Percentiles rank a stretch among this genome's conserved stretches.
Conservation (phyloP, 2,888 invertebrate genomes). For the Plagodis pulveraria region DNA sequence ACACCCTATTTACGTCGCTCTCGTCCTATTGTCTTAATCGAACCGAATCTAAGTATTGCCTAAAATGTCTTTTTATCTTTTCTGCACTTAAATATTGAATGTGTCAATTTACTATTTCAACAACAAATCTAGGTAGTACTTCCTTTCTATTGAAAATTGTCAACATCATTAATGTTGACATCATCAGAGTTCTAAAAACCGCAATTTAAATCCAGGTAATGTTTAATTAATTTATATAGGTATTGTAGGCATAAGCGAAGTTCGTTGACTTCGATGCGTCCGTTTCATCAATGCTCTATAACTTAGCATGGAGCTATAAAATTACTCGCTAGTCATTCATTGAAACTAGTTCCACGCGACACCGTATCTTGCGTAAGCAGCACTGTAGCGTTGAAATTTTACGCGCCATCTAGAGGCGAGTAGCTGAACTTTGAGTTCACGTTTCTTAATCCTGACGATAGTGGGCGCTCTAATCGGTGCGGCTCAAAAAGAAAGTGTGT, state of each 20-base stretch:
- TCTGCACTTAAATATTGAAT: no score
- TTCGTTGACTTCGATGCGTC: constrained; percentile 75
- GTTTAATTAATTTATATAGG: constrained; percentile 36
- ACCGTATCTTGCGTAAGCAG: constrained; percentile 52
- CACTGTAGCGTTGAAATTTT: constrained; percentile 44
- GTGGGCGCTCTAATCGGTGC: constrained; percentile 51
- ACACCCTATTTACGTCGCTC: constrained; percentile 19
- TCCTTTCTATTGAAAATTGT: no score
- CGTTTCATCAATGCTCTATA: constrained; percentile 61
- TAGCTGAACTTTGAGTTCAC: constrained; percentile 58
- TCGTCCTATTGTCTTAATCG: no score
- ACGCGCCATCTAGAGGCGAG: constrained; percentile 72
- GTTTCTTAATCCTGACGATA: constrained; percentile 52
- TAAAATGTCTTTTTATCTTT: no score
- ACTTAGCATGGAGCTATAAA: constrained; percentile 63
- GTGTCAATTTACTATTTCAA: no score
- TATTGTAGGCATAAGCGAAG: constrained; percentile 52
- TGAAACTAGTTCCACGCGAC: constrained; percentile 51
- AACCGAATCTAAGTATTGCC: no score
- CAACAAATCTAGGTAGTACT: no score
- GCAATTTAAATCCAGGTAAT: constrained; percentile 28
- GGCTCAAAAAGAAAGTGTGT: neutral
- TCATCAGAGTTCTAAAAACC: constrained; percentile 30
- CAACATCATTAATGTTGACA: constrained; percentile 18
- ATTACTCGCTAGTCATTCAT: constrained; percentile 74